Evolutionary conservation across 2,113 vertebrate genomes (phyloP).

Genomic region (Ptilorrhoa leucosticta): DNA sequence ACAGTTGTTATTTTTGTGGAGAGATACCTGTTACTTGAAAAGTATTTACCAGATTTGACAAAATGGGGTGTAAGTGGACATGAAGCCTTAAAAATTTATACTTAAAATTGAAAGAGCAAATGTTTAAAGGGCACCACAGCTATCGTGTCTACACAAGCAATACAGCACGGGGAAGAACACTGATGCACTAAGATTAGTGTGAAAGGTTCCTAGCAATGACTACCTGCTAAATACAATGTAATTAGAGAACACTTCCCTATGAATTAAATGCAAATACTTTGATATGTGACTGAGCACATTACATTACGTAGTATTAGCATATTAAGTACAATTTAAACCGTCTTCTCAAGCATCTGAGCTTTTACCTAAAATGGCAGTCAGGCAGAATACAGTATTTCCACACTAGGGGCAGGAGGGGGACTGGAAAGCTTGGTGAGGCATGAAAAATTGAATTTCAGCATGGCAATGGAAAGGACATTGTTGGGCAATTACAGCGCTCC

Average conservation of each 20-base stretch:
- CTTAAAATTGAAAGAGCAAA: not conserved
- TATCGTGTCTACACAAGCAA: not conserved
- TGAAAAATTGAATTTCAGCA: conserved; percentile 27
- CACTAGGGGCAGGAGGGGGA: not conserved
- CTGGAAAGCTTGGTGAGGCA: not conserved
- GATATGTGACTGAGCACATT: not conserved
- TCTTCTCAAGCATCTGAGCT: not conserved
- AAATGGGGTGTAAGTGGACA: not conserved
- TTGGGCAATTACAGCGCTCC: conserved; percentile 33
- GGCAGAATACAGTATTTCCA: not conserved
- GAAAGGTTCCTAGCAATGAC: not conserved
- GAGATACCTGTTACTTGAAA: not conserved
- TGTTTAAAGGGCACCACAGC: not conserved
- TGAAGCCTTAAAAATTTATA: not conserved
- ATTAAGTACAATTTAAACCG: not conserved
- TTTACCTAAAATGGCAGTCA: not conserved
- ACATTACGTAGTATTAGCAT: not conserved
- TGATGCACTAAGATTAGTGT: not conserved
- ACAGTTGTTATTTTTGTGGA: not conserved
- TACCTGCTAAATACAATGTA: conserved; percentile 1
- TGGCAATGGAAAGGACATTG: conserved; percentile 24
- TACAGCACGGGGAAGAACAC: not conserved
- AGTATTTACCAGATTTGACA: not conserved
- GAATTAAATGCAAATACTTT: conserved; percentile 34
- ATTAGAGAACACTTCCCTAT: not conserved